A percentile compares a stretch with the other conserved stretches of the same genome.
Evolutionary conservation across 1,140 invertebrate species (phyloP).

Genomic region (Brachionus koreanus): DNA sequence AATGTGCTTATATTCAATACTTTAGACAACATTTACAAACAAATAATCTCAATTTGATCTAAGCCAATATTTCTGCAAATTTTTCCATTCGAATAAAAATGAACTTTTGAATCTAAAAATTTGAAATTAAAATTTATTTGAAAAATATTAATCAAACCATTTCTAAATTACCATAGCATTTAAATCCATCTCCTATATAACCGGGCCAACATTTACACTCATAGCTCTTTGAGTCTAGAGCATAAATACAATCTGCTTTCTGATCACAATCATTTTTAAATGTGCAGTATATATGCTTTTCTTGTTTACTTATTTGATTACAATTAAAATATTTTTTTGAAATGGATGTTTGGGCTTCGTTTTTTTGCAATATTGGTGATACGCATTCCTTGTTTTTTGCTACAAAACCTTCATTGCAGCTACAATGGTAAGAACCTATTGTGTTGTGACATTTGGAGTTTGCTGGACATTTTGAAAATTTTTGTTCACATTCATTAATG

Average conservation of each 20-base stretch:
- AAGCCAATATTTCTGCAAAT: background rate
- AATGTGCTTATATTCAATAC: constrained; percentile 32
- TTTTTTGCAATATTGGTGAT: background rate
- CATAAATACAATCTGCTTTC: constrained; percentile 21
- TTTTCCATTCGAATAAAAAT: constrained; percentile 2
- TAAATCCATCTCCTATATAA: constrained; percentile 22
- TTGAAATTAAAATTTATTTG: background rate
- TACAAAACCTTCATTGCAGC: constrained; percentile 6
- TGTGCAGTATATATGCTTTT: constrained; percentile 12
- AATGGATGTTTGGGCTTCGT: background rate
- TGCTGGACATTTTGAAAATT: background rate
- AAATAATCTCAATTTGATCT: background rate
- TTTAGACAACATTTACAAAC: constrained; percentile 1
- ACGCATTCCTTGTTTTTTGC: background rate
- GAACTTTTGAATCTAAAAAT: background rate
- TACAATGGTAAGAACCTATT: constrained; percentile 4
- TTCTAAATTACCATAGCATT: constrained; percentile 23
- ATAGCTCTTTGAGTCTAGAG: background rate
- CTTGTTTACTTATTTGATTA: background rate
- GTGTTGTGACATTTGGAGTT: constrained; percentile 13
- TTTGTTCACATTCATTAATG: constrained; percentile 31
- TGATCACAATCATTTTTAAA: constrained; percentile 17
- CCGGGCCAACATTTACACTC: constrained; percentile 31
- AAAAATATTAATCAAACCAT: background rate
- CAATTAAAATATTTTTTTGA: background rate